These are phyloP conservation scores for Lagopus muta DNA, from an alignment of 2,113 vertebrate species.

Conservation along the genomic window DNA sequence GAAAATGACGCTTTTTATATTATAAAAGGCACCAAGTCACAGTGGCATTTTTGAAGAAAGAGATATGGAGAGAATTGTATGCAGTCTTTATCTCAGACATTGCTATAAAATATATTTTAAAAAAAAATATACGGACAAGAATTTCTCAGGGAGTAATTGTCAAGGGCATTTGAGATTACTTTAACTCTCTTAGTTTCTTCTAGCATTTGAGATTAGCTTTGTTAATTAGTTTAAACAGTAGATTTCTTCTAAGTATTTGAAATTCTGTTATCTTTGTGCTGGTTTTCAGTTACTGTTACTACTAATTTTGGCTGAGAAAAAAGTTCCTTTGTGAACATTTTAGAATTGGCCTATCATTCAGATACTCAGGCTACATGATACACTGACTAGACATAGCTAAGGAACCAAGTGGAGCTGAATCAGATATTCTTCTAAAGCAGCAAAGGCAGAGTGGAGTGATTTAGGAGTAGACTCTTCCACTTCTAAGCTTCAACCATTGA, in stretches of 20 bases:
- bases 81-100: not conserved
- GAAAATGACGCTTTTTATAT: not conserved
- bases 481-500: not conserved
- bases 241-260: slow-evolving; percentile 8
- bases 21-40: not conserved
- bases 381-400: not conserved
- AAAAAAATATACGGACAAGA: not conserved
- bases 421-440: not conserved
- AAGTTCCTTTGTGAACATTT: not conserved
- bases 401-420: not conserved
- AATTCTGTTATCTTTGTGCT: not conserved
- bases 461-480: not conserved
- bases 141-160: not conserved
- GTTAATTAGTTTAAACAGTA: slow-evolving; percentile 29
- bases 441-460: not conserved
- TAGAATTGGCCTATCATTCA: not conserved
- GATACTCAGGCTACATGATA: not conserved
- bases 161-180: slow-evolving; percentile 24
- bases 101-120: not conserved
- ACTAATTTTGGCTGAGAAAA: not conserved
- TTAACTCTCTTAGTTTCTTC: not conserved
- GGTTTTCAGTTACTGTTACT: not conserved
- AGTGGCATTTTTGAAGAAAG: not conserved
- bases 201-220: slow-evolving; percentile 11
- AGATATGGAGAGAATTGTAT: not conserved